Evolutionary conservation across 2,888 invertebrate species (phyloP), one percentile per base, ranked within the genome.

Genomic region (Apotomis turbidana): DNA sequence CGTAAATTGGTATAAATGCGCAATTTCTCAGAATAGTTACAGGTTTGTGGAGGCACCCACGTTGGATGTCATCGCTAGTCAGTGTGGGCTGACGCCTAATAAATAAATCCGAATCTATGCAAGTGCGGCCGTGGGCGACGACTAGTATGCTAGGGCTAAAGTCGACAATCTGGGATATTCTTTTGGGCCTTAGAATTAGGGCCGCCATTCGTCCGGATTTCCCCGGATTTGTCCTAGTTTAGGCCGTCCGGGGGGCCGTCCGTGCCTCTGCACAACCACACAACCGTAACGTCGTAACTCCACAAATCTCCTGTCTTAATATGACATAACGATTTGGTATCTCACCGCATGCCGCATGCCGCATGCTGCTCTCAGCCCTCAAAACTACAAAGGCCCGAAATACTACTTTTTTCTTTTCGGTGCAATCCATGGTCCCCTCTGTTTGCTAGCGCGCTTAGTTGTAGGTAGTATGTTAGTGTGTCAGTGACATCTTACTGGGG

Each of bases 391-490:
- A 15, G 49, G 13, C 69, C 49, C 13, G 36, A 57, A 63, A 57
- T 70, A 58, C 62, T n/a, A 15, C 67, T 10, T 68, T 71, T 44
- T 68, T 54, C 60, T 68, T 55, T 49, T 68, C 41, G 12, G 15
- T 46, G 8, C 44, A 57, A 63, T 57, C 13, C 38, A 15, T 44
- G 44, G 68, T 49, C 41, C 71, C 74, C 71, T 74, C 64, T 71
- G 64, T 74, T 74, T 71, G 67, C 74, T 44, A 36, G 58, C 41
- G 51, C 57, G 74, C 71, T 66, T 71, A 67, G 72, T 72, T 63
- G 72, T 72, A 72, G 6, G 54, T 74, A 60, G 68, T 71, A 71
- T 71, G 74, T 74, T 74, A 74, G 74, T 74, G 61, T 74, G 74
- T 74, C 74, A 74, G 68, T 74, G 74, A 74, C 71, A 71, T 74